Percentiles rank a stretch among this genome's conserved stretches.
These are phyloP conservation scores for Pantala flavescens DNA, from an alignment of 1,140 invertebrate species.

Conservation along the genomic window DNA sequence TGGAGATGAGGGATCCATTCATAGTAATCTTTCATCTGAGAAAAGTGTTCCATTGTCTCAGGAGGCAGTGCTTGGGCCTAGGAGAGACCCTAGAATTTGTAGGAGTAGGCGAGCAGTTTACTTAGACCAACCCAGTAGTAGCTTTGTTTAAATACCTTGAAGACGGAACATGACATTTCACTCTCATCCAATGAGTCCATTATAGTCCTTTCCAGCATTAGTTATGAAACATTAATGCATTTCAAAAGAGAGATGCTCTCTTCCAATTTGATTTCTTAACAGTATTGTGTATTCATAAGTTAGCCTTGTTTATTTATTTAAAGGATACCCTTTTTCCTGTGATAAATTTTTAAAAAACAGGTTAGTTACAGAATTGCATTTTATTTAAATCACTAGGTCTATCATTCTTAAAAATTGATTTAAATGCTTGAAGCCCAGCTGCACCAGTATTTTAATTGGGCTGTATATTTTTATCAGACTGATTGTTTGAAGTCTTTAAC, in stretches of 20 bases:
- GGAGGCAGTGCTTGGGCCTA: background rate
- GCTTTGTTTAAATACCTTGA: background rate
- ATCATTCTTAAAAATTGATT: background rate
- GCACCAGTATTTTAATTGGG: background rate
- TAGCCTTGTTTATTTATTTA: background rate
- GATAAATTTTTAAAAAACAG: background rate
- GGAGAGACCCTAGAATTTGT: background rate
- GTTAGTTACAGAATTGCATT: background rate
- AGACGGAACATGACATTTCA: no score
- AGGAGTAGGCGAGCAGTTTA: background rate
- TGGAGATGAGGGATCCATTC: background rate
- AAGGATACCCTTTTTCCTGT: background rate
- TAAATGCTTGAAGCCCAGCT: background rate
- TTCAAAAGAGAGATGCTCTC: background rate
- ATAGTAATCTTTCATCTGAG: background rate
- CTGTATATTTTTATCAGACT: background rate
- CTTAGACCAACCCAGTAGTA: background rate
- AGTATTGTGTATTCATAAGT: background rate
- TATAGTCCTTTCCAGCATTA: no score
- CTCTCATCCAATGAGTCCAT: no score
- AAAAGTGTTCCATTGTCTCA: background rate
- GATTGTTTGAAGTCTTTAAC: background rate
- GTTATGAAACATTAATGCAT: no score
- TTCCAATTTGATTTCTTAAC: background rate
- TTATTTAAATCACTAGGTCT: background rate